Evolutionary conservation across 1,140 invertebrate species (phyloP), one percentile per base, ranked within the genome.

Genomic region (Drosophila kohkoa): DNA sequence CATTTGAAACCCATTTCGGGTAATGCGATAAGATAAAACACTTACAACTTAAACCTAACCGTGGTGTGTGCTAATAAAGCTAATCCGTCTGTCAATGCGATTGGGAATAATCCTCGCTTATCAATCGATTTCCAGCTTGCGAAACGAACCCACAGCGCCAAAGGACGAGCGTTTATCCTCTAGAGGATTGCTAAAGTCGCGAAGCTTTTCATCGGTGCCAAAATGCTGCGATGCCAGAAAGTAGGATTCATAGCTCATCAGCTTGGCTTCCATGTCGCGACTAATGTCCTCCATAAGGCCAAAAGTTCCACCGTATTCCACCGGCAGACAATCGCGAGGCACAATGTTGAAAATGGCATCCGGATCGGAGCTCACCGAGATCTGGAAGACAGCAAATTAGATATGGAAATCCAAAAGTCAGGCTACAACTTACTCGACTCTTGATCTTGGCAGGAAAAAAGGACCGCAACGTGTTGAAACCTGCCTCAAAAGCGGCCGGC

Each of bases 91-190:
- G 16, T 54, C 7, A 28, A 51, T n/a, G 13, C 15, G 30, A 30
- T 15, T 10, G 41, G 41, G 16, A 11, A 58, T 69, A 62, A 68
- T 52, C 41, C 48, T 58, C 41, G 25, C 43, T 10, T 28, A 3
- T 54, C 6, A 92, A 76, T 92, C 91, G 11, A 92, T 79, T 69
- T 82, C 78, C 52, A 92, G 45, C 76, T 92, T 91, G 4, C 94
- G 93, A 82, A 95, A 95, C 13, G 94, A 94, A 2, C 94, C 94
- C 63, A 94, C 93, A 3, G 94, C 86, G 3, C 94, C 94, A 80
- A 94, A 95, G 13, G 94, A 94, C 30, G 94, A 85, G 38, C 93
- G 92, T 46, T 93, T 92, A 5, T 92, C 74, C 13, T 92, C 93
- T 51, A 93, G 93, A 3, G 43, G 13, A 92, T 28, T 52, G 11